These are phyloP conservation scores for Molossus alvarezi DNA, from an alignment of 2,797 vertebrate species.

Conservation along the genomic window DNA sequence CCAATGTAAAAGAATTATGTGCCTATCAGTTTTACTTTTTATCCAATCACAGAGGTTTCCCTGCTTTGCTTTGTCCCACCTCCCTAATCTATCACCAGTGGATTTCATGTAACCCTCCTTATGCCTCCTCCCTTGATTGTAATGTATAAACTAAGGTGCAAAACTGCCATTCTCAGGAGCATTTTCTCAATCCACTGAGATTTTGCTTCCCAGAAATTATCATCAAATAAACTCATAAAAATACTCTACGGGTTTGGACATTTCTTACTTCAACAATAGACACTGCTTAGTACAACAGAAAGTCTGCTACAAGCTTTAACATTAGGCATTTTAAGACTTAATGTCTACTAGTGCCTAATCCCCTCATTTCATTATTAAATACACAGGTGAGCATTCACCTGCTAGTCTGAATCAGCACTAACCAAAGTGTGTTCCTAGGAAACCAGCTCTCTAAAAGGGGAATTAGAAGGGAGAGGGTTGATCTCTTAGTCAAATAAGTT, in stretches of 20 bases:
- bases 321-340: not conserved
- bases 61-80: not conserved
- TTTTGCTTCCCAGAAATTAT: no score
- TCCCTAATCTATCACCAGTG: not conserved
- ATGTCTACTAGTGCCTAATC: not conserved
- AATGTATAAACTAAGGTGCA: not conserved
- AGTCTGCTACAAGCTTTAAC: not conserved
- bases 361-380: conserved; percentile 17
- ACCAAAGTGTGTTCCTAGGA: not conserved
- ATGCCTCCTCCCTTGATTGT: not conserved
- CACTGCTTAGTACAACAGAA: not conserved
- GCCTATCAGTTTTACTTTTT: not conserved
- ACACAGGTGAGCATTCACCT: not conserved
- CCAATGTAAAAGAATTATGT: not conserved
- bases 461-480: not conserved
- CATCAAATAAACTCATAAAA: no score
- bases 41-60: not conserved
- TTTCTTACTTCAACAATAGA: no score
- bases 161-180: no score
- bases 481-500: not conserved
- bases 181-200: no score
- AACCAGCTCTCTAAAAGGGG: not conserved
- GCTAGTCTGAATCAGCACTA: not conserved
- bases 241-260: no score
- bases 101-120: not conserved